Evolutionary conservation across 2,113 vertebrate genomes (phyloP).

Genomic region (Nannospalax galili): DNA sequence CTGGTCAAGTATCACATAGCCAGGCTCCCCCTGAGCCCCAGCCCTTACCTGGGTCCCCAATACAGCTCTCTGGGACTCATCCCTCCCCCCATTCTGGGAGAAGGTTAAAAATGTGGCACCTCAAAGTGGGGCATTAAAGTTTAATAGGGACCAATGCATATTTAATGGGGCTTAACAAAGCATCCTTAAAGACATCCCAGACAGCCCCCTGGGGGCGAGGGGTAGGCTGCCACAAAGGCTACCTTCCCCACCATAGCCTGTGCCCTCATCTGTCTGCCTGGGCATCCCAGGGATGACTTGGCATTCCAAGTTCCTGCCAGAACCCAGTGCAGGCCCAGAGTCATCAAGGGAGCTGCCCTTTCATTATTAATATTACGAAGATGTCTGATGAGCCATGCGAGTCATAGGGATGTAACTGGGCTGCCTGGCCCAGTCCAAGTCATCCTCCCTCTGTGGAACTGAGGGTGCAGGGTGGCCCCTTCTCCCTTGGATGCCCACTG

Average conservation of each 20-base stretch:
- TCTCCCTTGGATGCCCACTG: background rate
- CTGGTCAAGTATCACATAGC: accelerated
- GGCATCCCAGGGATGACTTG: slow-evolving; percentile 71
- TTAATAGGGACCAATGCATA: slow-evolving; percentile 72
- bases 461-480: accelerated
- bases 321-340: slow-evolving; percentile 61
- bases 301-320: slow-evolving; percentile 76
- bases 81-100: slow-evolving; percentile 16
- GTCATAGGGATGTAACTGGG: slow-evolving; percentile 29
- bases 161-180: slow-evolving; percentile 79
- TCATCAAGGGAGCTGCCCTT: slow-evolving; percentile 81
- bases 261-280: slow-evolving; percentile 74
- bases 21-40: background rate
- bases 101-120: slow-evolving; percentile 70
- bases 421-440: slow-evolving; percentile 59
- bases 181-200: slow-evolving; percentile 64
- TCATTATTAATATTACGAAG: slow-evolving; percentile 84
- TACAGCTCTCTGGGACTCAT: background rate
- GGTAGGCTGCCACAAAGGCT: background rate
- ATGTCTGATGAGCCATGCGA: slow-evolving; percentile 72
- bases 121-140: slow-evolving; percentile 77
- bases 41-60: background rate
- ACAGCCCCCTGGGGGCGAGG: background rate
- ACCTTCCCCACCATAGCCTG: background rate
- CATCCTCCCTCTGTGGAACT: accelerated